Base-by-base conservation (phyloP, 2,113 vertebrate species). In the Irena cyanogastra region DNA sequence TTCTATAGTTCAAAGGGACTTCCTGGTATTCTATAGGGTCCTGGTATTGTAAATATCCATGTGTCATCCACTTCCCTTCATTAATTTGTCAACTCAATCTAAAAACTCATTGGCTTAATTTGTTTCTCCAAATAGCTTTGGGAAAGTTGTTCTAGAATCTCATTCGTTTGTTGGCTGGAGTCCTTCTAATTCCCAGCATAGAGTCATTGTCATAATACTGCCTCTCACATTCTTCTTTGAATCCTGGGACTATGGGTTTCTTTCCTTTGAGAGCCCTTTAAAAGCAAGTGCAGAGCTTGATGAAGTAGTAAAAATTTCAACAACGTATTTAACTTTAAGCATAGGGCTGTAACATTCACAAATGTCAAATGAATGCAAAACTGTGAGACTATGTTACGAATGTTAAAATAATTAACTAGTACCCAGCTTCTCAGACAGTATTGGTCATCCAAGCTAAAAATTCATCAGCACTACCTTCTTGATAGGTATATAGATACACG, bases 101-200 rank as follows among this genome's bases (percentile, higher is more conserved):
- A 54, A 93, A 66, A 91, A 74, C 70, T 74, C 47, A 59, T 84
- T 81, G 60, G 10, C 56, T 86, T 94, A 28, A 61, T 77, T 88
- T 78, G 12, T 72, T 92, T 87, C 27, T 63, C 39, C 60, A n/a
- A 74, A 41, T 56, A 80, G 63, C 64, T 47, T 81, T 57, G 26
- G 63, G 56, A 94, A 93, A 78, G 33, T 24, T 87, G 27, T 65
- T 93, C n/a, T 84, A 94, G 52, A 78, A 84, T 81, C 64, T 94
- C 44, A 66, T 94, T 84, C 56, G 27, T 66, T 81, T 93, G 30
- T 75, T 92, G 81, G 37, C 93, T 95, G 69, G n/a, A 89, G 60
- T 81, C 23, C 37, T 85, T 21, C 65, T 83, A 57, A 91, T 83
- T 92, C 64, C 64, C 54, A 74, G 45, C 21, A 79, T 19, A 68